Evolutionary conservation across 2,797 vertebrate species (phyloP).

Genomic region (Onychomys torridus): DNA sequence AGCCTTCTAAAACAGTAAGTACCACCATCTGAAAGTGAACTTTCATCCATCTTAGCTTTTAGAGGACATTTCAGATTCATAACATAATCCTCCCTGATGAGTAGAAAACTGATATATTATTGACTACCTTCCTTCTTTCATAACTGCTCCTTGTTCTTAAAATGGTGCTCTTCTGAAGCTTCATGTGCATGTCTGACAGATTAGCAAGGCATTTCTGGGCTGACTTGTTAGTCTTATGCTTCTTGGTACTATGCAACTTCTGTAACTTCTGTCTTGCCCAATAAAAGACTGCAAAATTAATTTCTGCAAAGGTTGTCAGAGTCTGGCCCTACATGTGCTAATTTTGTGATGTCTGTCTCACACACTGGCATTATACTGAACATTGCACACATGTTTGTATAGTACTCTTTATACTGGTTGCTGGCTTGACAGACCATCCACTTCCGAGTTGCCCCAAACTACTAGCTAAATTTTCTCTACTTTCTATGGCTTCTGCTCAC

Average conservation of each 20-base stretch:
- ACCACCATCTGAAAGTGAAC: not conserved
- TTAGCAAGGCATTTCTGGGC: not conserved
- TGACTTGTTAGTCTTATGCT: not conserved
- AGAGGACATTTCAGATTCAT: not conserved
- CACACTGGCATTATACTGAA: not conserved
- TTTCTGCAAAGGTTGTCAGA: not conserved
- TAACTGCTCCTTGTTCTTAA: not conserved
- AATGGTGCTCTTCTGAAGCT: not conserved
- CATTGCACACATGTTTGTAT: too few species aligned
- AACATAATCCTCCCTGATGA: not conserved
- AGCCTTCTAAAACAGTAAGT: not conserved
- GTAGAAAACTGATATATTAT: not conserved
- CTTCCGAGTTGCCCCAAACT: not conserved
- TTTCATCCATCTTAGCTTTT: not conserved
- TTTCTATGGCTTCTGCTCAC: not conserved
- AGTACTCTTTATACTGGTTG: not conserved
- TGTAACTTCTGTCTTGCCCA: not conserved
- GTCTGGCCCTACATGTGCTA: not conserved
- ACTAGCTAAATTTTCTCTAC: not conserved
- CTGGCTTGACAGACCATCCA: not conserved
- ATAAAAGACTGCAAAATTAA: not conserved
- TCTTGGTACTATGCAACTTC: not conserved
- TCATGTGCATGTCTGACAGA: not conserved
- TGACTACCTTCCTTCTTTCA: not conserved
- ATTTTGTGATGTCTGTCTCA: not conserved